These are phyloP conservation scores for Eulemur albifrons DNA, from an alignment of 2,797 vertebrate genomes.

Conservation along the genomic window DNA sequence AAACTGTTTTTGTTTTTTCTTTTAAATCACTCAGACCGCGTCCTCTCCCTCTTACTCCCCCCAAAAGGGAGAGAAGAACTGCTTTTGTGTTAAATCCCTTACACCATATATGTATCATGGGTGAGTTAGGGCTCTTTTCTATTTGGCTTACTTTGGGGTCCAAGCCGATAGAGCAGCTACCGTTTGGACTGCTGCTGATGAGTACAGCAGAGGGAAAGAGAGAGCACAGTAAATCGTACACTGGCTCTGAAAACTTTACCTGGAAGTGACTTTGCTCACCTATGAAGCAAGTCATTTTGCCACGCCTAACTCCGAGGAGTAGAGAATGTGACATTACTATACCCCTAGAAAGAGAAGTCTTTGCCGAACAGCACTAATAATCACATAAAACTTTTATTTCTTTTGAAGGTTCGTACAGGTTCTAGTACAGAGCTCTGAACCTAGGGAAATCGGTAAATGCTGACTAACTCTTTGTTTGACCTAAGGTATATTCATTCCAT, in stretches of 20 bases:
- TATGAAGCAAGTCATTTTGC: background rate
- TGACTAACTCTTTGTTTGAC: slow-evolving; percentile 5
- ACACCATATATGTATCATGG: background rate
- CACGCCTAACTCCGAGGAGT: background rate
- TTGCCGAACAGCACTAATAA: background rate
- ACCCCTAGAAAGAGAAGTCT: background rate
- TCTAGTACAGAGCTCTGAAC: slow-evolving; percentile 2
- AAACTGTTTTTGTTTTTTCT: background rate
- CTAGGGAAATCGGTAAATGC: background rate
- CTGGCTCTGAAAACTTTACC: background rate
- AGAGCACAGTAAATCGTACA: background rate
- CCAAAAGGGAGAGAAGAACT: too few species aligned
- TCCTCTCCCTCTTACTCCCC: too few species aligned
- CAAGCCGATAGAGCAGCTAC: background rate
- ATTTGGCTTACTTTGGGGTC: background rate
- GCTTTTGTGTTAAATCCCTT: background rate
- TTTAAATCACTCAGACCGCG: too few species aligned
- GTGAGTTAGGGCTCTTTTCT: background rate
- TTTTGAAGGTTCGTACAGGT: background rate
- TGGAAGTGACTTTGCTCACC: background rate
- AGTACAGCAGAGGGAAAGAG: background rate
- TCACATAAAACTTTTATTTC: background rate
- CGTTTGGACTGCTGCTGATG: background rate
- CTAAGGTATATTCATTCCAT: background rate
- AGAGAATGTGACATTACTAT: background rate